Conservation (phyloP, 2,797 vertebrate species). For the Rhynchotus rufescens region DNA sequence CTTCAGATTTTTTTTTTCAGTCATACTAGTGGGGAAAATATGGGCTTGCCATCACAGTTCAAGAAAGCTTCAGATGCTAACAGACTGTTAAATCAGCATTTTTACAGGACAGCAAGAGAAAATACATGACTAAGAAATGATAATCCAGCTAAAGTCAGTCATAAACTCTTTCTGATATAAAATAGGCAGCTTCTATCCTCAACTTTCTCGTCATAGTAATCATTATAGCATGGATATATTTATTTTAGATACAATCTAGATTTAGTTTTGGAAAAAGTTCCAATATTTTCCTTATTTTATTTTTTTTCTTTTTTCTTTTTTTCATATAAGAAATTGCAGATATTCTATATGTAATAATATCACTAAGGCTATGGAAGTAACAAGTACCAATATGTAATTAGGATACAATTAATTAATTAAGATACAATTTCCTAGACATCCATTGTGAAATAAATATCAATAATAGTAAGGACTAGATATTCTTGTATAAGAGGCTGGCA, state of each 20-base stretch:
- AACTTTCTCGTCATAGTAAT: not conserved
- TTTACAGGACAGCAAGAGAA: not conserved
- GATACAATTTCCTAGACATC: not conserved
- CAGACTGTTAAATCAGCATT: conserved; percentile 2
- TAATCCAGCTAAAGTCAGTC: not conserved
- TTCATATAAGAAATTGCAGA: not conserved
- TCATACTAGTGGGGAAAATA: not conserved
- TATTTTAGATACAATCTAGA: not conserved
- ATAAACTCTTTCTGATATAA: not conserved
- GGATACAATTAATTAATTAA: not conserved
- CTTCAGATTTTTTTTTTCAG: not conserved
- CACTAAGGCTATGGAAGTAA: not conserved
- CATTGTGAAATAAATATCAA: not conserved
- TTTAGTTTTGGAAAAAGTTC: not conserved
- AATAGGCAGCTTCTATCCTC: not conserved
- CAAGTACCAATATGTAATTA: not conserved
- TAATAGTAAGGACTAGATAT: not conserved
- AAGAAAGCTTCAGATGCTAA: not conserved
- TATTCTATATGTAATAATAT: not conserved
- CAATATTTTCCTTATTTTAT: rapidly evolving
- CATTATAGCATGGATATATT: not conserved
- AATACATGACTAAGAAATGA: conserved; percentile 8
- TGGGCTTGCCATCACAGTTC: not conserved
- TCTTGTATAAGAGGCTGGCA: not conserved
- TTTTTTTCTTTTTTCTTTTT: not conserved